Conservation (phyloP, 2,888 invertebrate genomes). For the Acanthoscelides obtectus region DNA sequence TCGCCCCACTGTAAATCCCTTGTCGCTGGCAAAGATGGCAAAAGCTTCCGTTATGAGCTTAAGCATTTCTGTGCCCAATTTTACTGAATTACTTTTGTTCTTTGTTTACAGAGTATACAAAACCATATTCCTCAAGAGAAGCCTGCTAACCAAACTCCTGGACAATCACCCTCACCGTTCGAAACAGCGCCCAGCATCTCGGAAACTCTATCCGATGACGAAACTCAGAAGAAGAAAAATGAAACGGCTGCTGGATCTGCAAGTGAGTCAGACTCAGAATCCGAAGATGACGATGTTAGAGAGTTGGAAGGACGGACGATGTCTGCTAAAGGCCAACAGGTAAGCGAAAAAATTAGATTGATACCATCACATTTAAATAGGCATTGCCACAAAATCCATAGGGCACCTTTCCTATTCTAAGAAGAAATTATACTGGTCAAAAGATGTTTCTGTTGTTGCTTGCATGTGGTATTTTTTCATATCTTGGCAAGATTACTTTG, state of each 20-base stretch:
- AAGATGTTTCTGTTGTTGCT: too few relatives aligned
- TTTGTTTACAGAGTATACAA: background rate
- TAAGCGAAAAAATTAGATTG: slow-evolving; percentile 30
- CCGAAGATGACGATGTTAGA: slow-evolving; percentile 69
- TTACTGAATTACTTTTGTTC: too few relatives aligned
- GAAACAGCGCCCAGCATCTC: background rate
- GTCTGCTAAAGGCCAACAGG: slow-evolving; percentile 74
- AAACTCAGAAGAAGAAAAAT: background rate
- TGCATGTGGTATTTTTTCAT: too few relatives aligned
- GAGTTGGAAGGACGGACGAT: slow-evolving; percentile 77
- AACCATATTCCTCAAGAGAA: background rate
- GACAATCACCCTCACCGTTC: background rate
- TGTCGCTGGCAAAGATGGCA: too few relatives aligned
- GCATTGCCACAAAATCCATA: too few relatives aligned
- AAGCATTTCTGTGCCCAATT: too few relatives aligned
- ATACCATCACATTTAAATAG: background rate
- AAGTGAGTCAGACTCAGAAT: slow-evolving; percentile 34
- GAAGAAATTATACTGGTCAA: too few relatives aligned
- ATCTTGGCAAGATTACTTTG: too few relatives aligned
- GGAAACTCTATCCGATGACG: background rate
- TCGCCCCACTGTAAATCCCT: too few relatives aligned
- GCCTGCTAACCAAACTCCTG: background rate
- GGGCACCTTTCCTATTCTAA: too few relatives aligned
- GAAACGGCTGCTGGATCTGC: background rate
- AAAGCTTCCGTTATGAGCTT: too few relatives aligned